Evolutionary conservation across 2,888 invertebrate genomes (phyloP), one percentile per base, ranked within the genome.

Genomic region (Venusia cambrica): DNA sequence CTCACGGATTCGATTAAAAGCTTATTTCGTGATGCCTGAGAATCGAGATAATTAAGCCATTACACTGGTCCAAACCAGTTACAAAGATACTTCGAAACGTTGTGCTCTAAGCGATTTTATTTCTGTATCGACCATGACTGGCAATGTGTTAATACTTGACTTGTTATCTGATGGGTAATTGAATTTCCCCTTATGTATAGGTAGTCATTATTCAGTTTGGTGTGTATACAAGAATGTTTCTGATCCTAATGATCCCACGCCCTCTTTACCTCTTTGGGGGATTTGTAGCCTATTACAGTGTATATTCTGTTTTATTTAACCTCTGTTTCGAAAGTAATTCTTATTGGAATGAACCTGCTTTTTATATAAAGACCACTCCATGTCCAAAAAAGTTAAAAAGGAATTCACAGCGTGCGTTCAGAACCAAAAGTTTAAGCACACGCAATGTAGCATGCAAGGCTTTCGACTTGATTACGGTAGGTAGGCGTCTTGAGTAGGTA

Each of bases 11-110:
- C n/a, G n/a, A n/a, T n/a, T n/a, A n/a, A n/a, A n/a, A n/a, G 18
- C 57, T 56, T 57, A 60, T 65, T 73, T 73, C 68, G 62, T 53
- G 59, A 70, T 74, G 77, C 76, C 80, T 68, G 72, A 79, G 78
- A 75, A 78, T 80, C 69, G 73, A 79, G 77, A 77, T 81, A 83
- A 85, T 83, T 76, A 80, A 80, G 77, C 73, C 73, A 80, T 84
- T 79, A 79, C 73, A 75, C 74, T 66, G 67, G 34, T 24, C 22
- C 21, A 38, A 36, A 43, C 40, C 30, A 36, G 33, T 34, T 42
- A n/a, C n/a, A n/a, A n/a, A n/a, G n/a, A n/a, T n/a, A 33, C 24
- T 39, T 34, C 10, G 28, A 39, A 22, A 45, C 38, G 36, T 31
- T 39, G 30, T 31, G 25, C 20, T 39, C 49, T 54, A 53, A 64